Base-by-base conservation (phyloP, 2,113 vertebrate genomes). In the Herpetotheres cachinnans region DNA sequence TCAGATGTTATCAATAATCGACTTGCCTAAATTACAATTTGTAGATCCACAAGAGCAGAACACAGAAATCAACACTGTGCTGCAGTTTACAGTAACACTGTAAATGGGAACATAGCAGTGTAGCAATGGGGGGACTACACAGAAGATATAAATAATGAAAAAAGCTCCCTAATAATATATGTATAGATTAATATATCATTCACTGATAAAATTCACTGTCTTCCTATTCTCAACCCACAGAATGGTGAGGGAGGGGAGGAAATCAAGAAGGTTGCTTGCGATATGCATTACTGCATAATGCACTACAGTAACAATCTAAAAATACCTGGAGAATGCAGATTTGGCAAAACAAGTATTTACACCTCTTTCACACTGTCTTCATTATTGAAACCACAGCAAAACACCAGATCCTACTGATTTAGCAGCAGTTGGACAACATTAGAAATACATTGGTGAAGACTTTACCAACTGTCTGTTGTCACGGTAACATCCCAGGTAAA, bases 401-500 rank as follows among this genome's bases (percentile, higher is more conserved):
- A 80, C 86, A 84, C 55, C 89, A 76, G 81, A 71, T 46, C 79
- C 79, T 66, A 62, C 70, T 84, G 91, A 90, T 90, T 55, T 47
- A 95, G 91, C 85, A 89, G 95, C 87, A 90, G 76, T 88, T 91
- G 94, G 92, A 93, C 89, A 73, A 78, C 86, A 86, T 90, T 65
- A 92, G 94, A 85, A 84, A 92, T 52, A 71, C 82, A 72, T 76
- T 93, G 76, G 72, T 83, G 90, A 97, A 93, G 87, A 62, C 69
- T 90, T 79, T 34, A 54, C 89, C 90, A 83, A 77, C 82, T 79
- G 96, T 96, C 96, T 96, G 94, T 97, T 96, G 96, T 89, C 95
- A 97, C 95, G 76, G 97, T 38, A 91, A 96, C 96, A 47, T 89
- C 40, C 65, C 97, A 97, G 96, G 97, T 97, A 96, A 97, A 97